Evolutionary conservation across 2,113 vertebrate species (phyloP).

Genomic region (Bufo gargarizans): DNA sequence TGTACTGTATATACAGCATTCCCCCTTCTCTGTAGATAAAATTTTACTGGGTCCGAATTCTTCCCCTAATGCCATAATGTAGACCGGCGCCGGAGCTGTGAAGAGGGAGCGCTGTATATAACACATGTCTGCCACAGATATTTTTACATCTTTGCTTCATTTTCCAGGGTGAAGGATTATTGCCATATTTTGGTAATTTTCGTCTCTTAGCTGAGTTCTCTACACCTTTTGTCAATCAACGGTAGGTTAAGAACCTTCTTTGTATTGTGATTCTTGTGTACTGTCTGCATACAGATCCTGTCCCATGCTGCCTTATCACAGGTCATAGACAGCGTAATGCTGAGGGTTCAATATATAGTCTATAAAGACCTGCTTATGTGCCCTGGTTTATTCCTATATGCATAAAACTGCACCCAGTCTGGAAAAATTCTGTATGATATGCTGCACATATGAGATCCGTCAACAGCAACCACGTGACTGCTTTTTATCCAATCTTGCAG

Average conservation of each 20-base stretch:
- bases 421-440: too few relatives aligned
- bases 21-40: background rate
- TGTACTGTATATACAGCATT: background rate
- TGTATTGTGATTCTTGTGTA: background rate
- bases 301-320: background rate
- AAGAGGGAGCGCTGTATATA: background rate
- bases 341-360: background rate
- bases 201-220: slow-evolving; percentile 96
- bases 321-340: background rate
- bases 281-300: background rate
- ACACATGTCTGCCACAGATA: background rate
- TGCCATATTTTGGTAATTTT: slow-evolving; percentile 94
- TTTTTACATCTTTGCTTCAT: slow-evolving; percentile 63
- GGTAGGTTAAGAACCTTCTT: slow-evolving; percentile 77
- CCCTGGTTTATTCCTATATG: background rate
- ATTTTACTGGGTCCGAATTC: too few relatives aligned
- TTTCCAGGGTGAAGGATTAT: slow-evolving; percentile 82
- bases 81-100: too few relatives aligned
- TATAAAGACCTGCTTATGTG: background rate
- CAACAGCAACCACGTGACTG: too few relatives aligned
- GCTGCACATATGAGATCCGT: too few relatives aligned
- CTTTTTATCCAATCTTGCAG: too few relatives aligned
- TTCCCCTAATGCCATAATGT: too few relatives aligned
- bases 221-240: slow-evolving; percentile 97
- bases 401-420: background rate